Conservation (phyloP, 2,797 vertebrate genomes). For the Vireo griseus region DNA sequence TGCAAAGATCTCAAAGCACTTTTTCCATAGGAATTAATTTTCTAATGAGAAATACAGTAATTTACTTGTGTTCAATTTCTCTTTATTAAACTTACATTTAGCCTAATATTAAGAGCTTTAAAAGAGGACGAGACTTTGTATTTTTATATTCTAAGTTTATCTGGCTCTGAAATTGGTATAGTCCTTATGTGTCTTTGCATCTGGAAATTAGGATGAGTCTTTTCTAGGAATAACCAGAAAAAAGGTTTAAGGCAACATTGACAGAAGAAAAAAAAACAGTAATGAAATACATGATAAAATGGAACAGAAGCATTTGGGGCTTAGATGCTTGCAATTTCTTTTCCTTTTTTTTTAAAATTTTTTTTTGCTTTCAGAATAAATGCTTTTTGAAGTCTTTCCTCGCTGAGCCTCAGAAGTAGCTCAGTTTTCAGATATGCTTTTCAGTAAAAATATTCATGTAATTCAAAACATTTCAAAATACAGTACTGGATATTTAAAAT, state of each 20-base stretch:
- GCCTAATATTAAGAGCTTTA: neutral
- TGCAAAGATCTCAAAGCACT: constrained; percentile 41
- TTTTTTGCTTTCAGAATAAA: neutral
- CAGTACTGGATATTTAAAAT: constrained; percentile 5
- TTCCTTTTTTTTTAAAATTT: neutral
- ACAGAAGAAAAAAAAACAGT: neutral
- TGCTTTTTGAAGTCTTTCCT: neutral
- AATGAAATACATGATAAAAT: neutral
- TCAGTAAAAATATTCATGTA: constrained; percentile 3
- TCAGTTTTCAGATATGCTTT: neutral
- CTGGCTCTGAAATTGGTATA: neutral
- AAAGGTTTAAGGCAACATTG: neutral
- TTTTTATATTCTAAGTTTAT: neutral
- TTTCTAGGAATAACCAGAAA: neutral
- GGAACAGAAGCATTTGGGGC: neutral
- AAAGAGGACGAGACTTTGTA: neutral
- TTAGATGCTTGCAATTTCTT: neutral
- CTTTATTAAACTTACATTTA: neutral
- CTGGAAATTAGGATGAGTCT: neutral
- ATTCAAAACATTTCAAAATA: constrained; percentile 28
- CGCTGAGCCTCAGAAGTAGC: neutral
- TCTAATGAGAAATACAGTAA: constrained; percentile 40
- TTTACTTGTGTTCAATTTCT: constrained; percentile 20
- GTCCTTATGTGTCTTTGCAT: neutral
- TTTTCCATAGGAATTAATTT: constrained; percentile 40